Percentiles rank a stretch among this genome's conserved stretches.
phyloP scores from a whole-genome alignment of 2,113 vertebrate genomes.

The Lepus timidus region DNA sequence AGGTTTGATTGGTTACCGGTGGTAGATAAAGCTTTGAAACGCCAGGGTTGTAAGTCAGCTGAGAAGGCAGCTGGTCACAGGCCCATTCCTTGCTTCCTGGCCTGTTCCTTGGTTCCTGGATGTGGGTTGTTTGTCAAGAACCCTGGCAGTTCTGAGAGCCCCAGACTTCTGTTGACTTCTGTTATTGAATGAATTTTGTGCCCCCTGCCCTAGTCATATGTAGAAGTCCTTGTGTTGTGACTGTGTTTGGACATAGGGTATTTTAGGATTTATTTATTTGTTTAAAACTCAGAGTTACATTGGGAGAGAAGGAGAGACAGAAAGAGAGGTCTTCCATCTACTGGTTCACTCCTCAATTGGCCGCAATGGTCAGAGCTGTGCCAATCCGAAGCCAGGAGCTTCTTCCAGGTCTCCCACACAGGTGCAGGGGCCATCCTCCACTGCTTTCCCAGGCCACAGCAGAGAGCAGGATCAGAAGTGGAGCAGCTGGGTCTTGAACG shows the following conservation, averaged over 20 bases:
- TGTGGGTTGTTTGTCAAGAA: slow-evolving; percentile 1
- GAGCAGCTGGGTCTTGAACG: no score
- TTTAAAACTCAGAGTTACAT: no score
- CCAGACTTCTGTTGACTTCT: background rate
- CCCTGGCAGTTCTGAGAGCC: background rate
- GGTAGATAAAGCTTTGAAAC: slow-evolving; percentile 13
- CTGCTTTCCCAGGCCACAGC: no score
- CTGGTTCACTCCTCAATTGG: no score
- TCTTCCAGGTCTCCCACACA: no score
- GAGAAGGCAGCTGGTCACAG: background rate
- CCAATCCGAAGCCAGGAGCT: no score
- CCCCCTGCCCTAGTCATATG: background rate
- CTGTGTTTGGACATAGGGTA: background rate
- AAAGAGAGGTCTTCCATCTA: no score
- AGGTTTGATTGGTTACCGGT: background rate
- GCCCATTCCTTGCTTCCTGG: background rate
- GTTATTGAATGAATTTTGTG: background rate
- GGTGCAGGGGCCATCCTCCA: no score
- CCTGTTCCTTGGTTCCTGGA: background rate
- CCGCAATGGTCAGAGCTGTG: no score
- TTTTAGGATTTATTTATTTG: background rate
- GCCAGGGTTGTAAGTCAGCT: background rate
- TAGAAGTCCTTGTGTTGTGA: background rate
- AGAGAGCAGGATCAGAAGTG: no score
- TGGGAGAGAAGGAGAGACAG: no score